Percentiles rank a stretch among this genome's conserved stretches.
Conservation (phyloP, 2,888 invertebrate genomes). For the Cryptocephalus primarius region DNA sequence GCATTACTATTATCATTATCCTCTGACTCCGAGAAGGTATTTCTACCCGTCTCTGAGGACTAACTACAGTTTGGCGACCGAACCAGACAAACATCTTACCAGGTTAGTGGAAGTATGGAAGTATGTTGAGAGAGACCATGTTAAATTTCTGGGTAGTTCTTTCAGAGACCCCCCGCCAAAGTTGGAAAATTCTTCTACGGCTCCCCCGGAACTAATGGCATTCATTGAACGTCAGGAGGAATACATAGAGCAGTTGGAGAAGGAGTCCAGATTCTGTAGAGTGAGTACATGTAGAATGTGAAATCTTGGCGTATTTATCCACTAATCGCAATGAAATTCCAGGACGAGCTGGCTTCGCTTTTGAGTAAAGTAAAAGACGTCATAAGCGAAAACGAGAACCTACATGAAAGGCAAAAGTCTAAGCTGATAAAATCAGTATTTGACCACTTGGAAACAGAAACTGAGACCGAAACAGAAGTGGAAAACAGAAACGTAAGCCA, state of each 20-base stretch:
- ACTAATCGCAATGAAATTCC: no score
- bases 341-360: constrained; percentile 66
- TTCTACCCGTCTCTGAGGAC: constrained; percentile 17
- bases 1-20: constrained; percentile 17
- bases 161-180: constrained; percentile 17
- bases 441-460: constrained; percentile 47
- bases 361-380: constrained; percentile 77
- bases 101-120: no score
- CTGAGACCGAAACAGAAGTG: constrained; percentile 31
- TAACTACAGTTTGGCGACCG: constrained; percentile 6
- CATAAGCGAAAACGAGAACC: constrained; percentile 70
- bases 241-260: constrained; percentile 76
- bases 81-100: constrained; percentile 7
- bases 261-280: constrained; percentile 74
- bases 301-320: no score
- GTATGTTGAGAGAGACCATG: no score
- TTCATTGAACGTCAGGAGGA: constrained; percentile 81
- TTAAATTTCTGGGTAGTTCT: no score
- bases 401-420: constrained; percentile 67
- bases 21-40: constrained; percentile 18
- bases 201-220: constrained; percentile 61
- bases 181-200: constrained; percentile 13
- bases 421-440: constrained; percentile 54
- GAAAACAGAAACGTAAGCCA: constrained; percentile 19
- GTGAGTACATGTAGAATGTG: constrained; percentile 34